These are phyloP conservation scores for Cepphus grylle DNA, from an alignment of 2,113 vertebrate species.

Conservation along the genomic window DNA sequence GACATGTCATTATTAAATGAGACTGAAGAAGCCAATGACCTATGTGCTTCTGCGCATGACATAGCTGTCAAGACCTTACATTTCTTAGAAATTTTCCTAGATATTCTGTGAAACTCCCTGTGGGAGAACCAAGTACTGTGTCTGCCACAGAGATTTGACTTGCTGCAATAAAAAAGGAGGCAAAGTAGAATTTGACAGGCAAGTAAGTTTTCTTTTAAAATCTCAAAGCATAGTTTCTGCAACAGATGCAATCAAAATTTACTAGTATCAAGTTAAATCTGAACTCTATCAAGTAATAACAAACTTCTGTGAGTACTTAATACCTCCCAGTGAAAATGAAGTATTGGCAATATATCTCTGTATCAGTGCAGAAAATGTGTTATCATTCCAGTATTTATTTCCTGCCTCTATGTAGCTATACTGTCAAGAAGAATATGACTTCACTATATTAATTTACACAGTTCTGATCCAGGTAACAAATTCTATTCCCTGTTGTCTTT, in stretches of 20 bases:
- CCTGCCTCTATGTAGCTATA: background rate
- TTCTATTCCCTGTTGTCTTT: background rate
- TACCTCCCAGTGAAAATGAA: background rate
- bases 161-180: background rate
- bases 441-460: background rate
- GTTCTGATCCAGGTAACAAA: background rate
- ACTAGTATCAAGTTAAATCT: background rate
- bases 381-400: background rate
- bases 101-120: background rate
- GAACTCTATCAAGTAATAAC: background rate
- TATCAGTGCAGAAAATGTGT: background rate
- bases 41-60: background rate
- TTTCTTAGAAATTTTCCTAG: background rate
- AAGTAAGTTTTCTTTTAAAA: background rate
- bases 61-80: background rate
- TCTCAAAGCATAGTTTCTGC: background rate
- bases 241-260: background rate
- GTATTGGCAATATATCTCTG: background rate
- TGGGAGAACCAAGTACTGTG: background rate
- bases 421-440: background rate
- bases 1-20: background rate
- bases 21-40: background rate
- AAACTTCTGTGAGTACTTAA: background rate
- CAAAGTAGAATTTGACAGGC: background rate
- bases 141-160: background rate